Evolutionary conservation across 2,113 vertebrate species (phyloP), one percentile per base, ranked within the genome.

Genomic region (Ameiurus melas): DNA sequence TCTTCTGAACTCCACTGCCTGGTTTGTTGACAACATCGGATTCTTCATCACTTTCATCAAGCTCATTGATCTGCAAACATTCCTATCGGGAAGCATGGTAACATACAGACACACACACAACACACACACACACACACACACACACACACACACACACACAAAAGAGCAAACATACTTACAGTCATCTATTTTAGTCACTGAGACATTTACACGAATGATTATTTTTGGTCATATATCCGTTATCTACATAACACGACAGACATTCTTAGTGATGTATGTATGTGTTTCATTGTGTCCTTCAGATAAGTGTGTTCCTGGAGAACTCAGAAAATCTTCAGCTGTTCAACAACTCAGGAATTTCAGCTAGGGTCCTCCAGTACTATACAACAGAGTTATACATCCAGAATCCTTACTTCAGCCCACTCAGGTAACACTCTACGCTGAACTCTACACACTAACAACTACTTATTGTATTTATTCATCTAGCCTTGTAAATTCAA

Each of bases 21-120:
- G 94, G 94, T 94, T 95, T 90, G 90, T 75, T 77, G 83, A 85
- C 78, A 70, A 94, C 85, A 92, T 95, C 0, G 92, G 93, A 27
- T 36, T 1, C 53, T 95, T 95, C 91, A 88, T 87, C 60, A 66
- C 60, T 36, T 87, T 82, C 64, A 82, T 87, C 51, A 58, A 51
- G 30, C 77, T 82, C 62, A 43, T 7, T 39, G 86, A 87, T 33
- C 60, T 87, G 12, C 20, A 81, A 19, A 9, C 62, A 25, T 87
- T 82, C 17, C 20, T 81, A 6, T 55, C 77, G 25, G 77, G 39
- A 4, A 81, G 8, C 43, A 47, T 43, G 85, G 85, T 86, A 86
- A 71, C 79, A 75, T 3, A 62, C 60, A 68, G 60, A 5, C 3
- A 64, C 64, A 75, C 30, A 9, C 33, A 75, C 66, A 25, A 75